Conservation (phyloP, 2,113 vertebrate genomes). For the Tretioscincus oriximinensis region DNA sequence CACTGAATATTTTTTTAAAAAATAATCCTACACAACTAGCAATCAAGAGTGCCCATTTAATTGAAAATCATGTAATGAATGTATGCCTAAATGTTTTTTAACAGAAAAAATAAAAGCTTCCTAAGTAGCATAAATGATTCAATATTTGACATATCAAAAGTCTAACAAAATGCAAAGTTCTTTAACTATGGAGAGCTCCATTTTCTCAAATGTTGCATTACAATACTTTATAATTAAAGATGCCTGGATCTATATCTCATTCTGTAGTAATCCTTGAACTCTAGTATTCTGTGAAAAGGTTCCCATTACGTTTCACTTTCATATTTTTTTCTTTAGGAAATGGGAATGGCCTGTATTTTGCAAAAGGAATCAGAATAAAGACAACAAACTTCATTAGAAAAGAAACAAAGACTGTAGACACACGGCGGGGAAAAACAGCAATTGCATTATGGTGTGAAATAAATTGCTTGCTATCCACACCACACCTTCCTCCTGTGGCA, state of each 20-base stretch:
- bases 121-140: conserved; percentile 12
- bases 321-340: conserved; percentile 9
- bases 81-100: neutral
- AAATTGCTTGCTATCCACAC: too few species aligned
- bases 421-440: too few species aligned
- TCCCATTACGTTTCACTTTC: conserved; percentile 13
- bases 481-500: too few species aligned
- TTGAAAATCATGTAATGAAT: conserved; percentile 26
- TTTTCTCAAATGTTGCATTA: conserved; percentile 14
- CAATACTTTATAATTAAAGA: conserved; percentile 9
- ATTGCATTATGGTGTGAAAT: too few species aligned
- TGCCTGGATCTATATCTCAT: conserved; percentile 21
- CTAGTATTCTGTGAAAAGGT: neutral
- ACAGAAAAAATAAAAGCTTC: conserved; percentile 6
- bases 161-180: neutral
- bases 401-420: neutral
- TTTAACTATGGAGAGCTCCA: conserved; percentile 1
- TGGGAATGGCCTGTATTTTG: conserved; percentile 20
- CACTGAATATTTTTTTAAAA: neutral
- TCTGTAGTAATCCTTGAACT: conserved; percentile 18
- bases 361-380: neutral
- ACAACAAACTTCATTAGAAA: conserved; percentile 33
- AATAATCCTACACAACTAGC: neutral
- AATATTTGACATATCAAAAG: conserved; percentile 6
- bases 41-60: neutral